These are phyloP conservation scores for Leptogaster cylindrica DNA, from an alignment of 2,888 invertebrate species.

Conservation along the genomic window DNA sequence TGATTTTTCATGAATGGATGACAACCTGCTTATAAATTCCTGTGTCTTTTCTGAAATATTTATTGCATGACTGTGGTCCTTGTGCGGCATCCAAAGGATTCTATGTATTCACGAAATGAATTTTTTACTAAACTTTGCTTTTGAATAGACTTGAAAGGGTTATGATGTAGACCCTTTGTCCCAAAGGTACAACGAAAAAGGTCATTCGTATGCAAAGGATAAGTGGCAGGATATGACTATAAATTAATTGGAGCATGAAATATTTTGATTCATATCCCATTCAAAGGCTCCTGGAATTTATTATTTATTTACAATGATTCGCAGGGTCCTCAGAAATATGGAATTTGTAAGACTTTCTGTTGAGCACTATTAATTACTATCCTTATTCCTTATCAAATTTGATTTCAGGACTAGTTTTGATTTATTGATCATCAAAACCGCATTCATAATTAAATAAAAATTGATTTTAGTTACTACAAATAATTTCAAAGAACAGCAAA, in stretches of 20 bases:
- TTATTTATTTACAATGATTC: too few relatives aligned
- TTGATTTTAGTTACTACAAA: too few relatives aligned
- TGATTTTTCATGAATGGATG: constrained; percentile 13
- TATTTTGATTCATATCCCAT: constrained; percentile 23
- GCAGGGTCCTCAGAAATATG: too few relatives aligned
- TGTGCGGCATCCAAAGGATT: not conserved
- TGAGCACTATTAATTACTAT: too few relatives aligned
- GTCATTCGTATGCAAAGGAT: constrained; percentile 9
- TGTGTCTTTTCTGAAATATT: constrained; percentile 36
- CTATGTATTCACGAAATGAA: not conserved
- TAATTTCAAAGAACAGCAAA: too few relatives aligned
- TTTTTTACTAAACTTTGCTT: constrained; percentile 8
- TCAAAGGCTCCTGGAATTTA: constrained; percentile 7
- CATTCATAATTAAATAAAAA: too few relatives aligned
- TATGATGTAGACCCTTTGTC: constrained; percentile 6
- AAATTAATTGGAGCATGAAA: constrained; percentile 31
- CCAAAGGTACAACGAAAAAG: not conserved
- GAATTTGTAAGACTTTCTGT: too few relatives aligned
- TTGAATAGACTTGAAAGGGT: constrained; percentile 6
- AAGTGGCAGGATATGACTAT: constrained; percentile 11
- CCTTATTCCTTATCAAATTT: too few relatives aligned
- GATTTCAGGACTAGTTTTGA: too few relatives aligned
- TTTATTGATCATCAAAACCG: too few relatives aligned
- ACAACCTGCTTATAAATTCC: constrained; percentile 19
- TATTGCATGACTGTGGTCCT: constrained; percentile 26